Percentiles rank a stretch among this genome's conserved stretches.
Evolutionary conservation across 2,888 invertebrate genomes (phyloP).

Genomic region (Ctena decussata): DNA sequence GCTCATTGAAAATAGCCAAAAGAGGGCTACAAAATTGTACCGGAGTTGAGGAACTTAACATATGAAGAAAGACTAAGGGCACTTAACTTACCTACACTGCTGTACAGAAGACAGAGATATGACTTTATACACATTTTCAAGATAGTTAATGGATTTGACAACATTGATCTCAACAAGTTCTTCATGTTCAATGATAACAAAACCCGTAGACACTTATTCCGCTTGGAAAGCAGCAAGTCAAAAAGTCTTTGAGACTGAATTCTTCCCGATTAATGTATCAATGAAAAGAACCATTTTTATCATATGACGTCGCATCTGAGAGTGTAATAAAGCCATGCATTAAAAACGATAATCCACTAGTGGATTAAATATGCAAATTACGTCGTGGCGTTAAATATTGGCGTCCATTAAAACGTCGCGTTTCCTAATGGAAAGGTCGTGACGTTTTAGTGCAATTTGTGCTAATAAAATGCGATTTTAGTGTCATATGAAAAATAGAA

Average conservation of each 20-base stretch:
- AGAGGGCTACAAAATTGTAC: not conserved
- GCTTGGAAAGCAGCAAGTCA: conserved; percentile 1
- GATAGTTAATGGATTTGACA: conserved; percentile 1
- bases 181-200: not conserved
- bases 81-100: not conserved
- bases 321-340: too few relatives aligned
- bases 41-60: not conserved
- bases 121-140: not conserved
- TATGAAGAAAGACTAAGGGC: not conserved
- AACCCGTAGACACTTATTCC: not conserved
- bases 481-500: too few relatives aligned
- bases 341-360: too few relatives aligned
- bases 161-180: not conserved
- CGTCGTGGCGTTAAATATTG: too few relatives aligned
- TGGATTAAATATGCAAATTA: too few relatives aligned
- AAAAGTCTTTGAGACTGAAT: not conserved
- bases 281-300: not conserved
- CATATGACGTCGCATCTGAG: too few relatives aligned
- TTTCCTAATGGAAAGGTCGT: too few relatives aligned
- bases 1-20: not conserved
- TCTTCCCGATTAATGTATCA: not conserved
- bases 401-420: too few relatives aligned
- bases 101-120: not conserved
- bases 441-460: too few relatives aligned
- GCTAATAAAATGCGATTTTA: too few relatives aligned